phyloP scores from a whole-genome alignment of 2,113 vertebrate genomes.

The Eidolon helvum region DNA sequence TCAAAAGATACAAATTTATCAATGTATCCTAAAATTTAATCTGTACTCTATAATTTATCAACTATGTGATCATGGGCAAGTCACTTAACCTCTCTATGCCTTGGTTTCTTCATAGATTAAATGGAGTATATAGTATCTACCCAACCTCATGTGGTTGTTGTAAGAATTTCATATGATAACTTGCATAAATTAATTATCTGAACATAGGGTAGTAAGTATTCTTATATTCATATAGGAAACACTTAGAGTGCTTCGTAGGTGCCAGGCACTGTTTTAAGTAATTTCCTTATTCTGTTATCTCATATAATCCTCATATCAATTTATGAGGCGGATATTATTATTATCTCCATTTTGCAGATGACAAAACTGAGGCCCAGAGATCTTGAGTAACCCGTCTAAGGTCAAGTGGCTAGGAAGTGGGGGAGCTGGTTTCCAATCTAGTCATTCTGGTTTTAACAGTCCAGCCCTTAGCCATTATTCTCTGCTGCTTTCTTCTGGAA shows the following conservation, averaged over 20 bases:
- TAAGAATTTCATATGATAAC: not conserved
- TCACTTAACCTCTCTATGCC: not conserved
- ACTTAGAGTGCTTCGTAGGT: not conserved
- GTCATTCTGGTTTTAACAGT: not conserved
- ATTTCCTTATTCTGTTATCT: not conserved
- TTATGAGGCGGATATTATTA: not conserved
- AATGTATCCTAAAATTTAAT: not conserved
- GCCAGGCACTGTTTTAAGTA: not conserved
- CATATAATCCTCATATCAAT: not conserved
- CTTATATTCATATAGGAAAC: not conserved
- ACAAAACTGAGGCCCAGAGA: not conserved
- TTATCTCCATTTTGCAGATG: constrained; percentile 34
- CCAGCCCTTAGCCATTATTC: not conserved
- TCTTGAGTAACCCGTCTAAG: not conserved
- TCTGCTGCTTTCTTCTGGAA: not conserved
- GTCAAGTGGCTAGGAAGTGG: not conserved
- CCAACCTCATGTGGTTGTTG: not conserved
- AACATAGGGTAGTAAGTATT: not conserved
- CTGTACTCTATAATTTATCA: not conserved
- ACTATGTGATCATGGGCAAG: not conserved
- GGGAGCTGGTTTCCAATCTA: not conserved
- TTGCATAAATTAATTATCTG: not conserved
- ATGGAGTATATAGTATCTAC: not conserved
- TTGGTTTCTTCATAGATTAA: not conserved
- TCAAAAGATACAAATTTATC: not conserved